Evolutionary conservation across 1,140 invertebrate species (phyloP).

Genomic region (Geopemphigus sp.): DNA sequence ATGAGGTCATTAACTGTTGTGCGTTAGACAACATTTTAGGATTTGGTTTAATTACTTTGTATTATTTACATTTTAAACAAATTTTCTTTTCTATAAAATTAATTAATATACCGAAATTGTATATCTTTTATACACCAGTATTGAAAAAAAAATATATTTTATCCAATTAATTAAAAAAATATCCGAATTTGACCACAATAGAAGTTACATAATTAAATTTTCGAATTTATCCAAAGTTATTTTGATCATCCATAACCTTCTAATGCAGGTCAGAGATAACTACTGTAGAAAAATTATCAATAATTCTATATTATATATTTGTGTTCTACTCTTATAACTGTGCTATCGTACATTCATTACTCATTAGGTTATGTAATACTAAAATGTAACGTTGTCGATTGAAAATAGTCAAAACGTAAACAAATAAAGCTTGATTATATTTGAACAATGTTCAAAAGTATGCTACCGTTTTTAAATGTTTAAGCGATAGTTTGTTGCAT

Average conservation of each 20-base stretch:
- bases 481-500: too few species aligned
- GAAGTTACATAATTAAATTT: not conserved
- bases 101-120: not conserved
- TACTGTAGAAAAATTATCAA: not conserved
- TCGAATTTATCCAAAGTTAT: not conserved
- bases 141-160: not conserved
- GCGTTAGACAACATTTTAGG: not conserved
- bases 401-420: slow-evolving; percentile 1
- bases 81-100: not conserved
- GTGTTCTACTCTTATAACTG: not conserved
- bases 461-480: too few species aligned
- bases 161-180: not conserved
- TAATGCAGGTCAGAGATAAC: not conserved
- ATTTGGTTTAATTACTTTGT: not conserved
- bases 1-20: not conserved
- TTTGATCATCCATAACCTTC: not conserved
- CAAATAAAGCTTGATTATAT: not conserved
- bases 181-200: too few species aligned
- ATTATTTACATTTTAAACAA: not conserved
- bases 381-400: not conserved
- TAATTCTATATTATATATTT: not conserved
- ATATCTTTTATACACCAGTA: not conserved
- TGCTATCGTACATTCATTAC: not conserved
- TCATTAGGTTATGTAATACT: not conserved
- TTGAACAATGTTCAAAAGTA: too few species aligned